phyloP scores from a whole-genome alignment of 1,140 invertebrate species.

The Drosophila micromelanica region DNA sequence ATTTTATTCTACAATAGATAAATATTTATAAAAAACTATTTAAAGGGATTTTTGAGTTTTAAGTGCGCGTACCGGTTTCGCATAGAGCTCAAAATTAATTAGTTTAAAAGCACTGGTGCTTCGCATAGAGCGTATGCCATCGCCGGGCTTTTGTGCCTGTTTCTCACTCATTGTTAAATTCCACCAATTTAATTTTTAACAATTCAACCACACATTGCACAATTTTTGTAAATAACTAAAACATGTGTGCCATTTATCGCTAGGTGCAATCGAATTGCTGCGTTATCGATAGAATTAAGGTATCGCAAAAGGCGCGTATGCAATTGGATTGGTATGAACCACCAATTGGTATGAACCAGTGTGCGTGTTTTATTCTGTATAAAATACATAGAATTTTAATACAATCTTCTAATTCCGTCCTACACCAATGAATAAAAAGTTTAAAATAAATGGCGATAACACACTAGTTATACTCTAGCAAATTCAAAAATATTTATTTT shows the following conservation, averaged over 20 bases:
- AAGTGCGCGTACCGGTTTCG: constrained; percentile 89
- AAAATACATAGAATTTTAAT: too few relatives aligned
- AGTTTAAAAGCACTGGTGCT: constrained; percentile 89
- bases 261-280: background rate
- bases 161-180: constrained; percentile 48
- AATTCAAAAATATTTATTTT: too few relatives aligned
- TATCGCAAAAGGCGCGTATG: too few relatives aligned
- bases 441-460: too few relatives aligned
- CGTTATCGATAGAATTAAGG: background rate
- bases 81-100: constrained; percentile 93
- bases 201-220: constrained; percentile 46
- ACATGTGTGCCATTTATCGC: constrained; percentile 38
- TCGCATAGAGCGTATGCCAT: constrained; percentile 90
- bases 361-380: too few relatives aligned
- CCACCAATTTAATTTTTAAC: background rate
- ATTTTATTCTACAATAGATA: constrained; percentile 88
- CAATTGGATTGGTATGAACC: too few relatives aligned
- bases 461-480: too few relatives aligned
- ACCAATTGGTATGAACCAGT: too few relatives aligned
- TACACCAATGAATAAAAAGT: too few relatives aligned
- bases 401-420: too few relatives aligned
- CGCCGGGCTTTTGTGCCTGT: constrained; percentile 86
- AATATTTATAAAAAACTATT: constrained; percentile 4
- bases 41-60: background rate
- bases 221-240: constrained; percentile 56